Conservation (phyloP, 35 echinoderm and acorn worm genomes). For the Ophioderma brevispina region DNA sequence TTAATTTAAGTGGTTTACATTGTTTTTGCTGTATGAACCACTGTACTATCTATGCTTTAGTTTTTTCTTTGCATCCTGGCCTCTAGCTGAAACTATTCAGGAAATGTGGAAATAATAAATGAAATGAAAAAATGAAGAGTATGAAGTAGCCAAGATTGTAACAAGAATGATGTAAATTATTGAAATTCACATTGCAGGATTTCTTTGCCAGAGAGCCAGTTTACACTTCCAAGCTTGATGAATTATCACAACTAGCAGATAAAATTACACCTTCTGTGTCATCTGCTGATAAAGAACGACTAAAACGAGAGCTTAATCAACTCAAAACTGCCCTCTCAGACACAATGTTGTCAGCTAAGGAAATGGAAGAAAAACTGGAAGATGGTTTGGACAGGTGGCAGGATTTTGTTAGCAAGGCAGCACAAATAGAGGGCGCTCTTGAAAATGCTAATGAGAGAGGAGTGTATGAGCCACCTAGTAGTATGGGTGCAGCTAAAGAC, state of each 20-base stretch:
- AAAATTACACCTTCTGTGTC: conserved; percentile 53
- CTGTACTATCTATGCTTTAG: no score
- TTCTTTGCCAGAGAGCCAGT: conserved; percentile 67
- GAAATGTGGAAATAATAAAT: no score
- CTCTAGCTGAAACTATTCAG: no score
- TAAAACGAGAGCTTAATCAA: conserved; percentile 40
- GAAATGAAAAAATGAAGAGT: no score
- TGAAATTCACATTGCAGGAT: conserved; percentile 36
- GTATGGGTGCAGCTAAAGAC: conserved; percentile 32
- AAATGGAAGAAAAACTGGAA: conserved; percentile 38
- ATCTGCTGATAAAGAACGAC: conserved; percentile 14
- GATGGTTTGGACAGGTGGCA: conserved; percentile 54
- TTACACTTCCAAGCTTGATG: conserved; percentile 71
- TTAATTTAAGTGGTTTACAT: no score
- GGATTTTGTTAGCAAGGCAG: conserved; percentile 38
- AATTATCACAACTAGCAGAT: conserved; percentile 37
- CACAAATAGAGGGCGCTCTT: conserved; percentile 35
- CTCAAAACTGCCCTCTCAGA: conserved; percentile 56
- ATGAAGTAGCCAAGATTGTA: no score
- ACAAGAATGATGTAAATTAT: no score
- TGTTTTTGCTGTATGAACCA: no score
- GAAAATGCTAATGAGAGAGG: conserved; percentile 41
- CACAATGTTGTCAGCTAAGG: conserved; percentile 10
- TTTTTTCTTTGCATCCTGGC: no score
- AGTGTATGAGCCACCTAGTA: conserved; percentile 39